Base-by-base conservation (phyloP, 1,140 invertebrate species). In the Grapholita molesta region DNA sequence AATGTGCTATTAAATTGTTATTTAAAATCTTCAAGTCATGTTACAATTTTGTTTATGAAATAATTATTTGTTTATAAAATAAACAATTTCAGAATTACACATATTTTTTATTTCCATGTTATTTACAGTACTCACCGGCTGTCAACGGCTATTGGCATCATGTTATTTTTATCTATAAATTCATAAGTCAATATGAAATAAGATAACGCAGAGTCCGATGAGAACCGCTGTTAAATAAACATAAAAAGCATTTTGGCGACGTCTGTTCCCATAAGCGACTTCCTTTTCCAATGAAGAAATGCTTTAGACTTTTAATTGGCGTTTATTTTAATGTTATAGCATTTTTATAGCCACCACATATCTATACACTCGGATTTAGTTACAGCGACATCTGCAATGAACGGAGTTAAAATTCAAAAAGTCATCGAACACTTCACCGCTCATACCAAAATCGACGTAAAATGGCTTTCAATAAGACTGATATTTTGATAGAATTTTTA, bases 61-160 rank as follows among this genome's bases (percentile, higher is more conserved):
- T 76, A 78, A 77, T 66, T 61, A 38, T 38, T 85, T 88, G 86
- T 87, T 90, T 90, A 90, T 88, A 35, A 83, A 90, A 90, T 90
- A 90, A 87, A 90, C 86, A 85, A 86, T 80, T 79, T 71, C 77
- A 79, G 5, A 28, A 61, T 28, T 15, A 15, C 7, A 15, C n/a
- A 21, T 28, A 7, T 28, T 30, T 61, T 61, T 61, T 61, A 61
- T 61, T 57, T 48, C 9, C 42, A 9, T 21, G 15, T 15, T 48
- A 48, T 48, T 48, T 48, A 48, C 4, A 15, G 3, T 21, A 21
- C 42, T 21, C 21, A 48, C 21, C 42, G 18, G 21, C 6, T 48
- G 42, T 48, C 15, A 48, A 48, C 18, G 21, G 42, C 42, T 18
- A 21, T 21, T 38, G 35, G 35, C 35, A 38, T 38, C n/a, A 6